Evolutionary conservation across 2,888 invertebrate species (phyloP), one percentile per base, ranked within the genome.

Genomic region (Heliconius cydno): DNA sequence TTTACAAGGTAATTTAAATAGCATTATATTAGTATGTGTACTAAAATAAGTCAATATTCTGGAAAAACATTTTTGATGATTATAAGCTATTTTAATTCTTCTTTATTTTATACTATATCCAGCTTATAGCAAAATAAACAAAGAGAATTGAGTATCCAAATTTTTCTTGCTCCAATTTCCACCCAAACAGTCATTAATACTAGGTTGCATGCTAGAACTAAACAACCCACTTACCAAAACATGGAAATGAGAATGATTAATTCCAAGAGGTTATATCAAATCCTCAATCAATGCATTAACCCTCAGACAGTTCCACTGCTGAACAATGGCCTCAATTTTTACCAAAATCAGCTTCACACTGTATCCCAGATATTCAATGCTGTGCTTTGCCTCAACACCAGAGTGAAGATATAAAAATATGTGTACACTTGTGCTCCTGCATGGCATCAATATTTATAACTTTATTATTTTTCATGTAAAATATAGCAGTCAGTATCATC

Each of bases 1-100:
- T 99, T 6, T 97, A 95, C 78, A 95, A 96, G 90, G 96, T 94
- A 65, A 41, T 15, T 75, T 65, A 22, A 22, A 10, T 4, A n/a
- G 5, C 22, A 30, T 38, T 12, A 13, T 70, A 25, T 70, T 7
- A 25, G 25, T 25, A 38, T 15, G 19, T 52, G 19, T 52, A 52
- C 52, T 52, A 52, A 52, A 6, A 52, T 52, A 19, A 52, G 52
- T 52, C 1, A 52, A 19, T 15, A 52, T 19, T 52, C 52, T 19
- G 52, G 5, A 6, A 52, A 52, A 52, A 46, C 4, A n/a, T n/a
- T 34, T 71, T 25, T 22, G 73, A 57, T 7, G 15, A 57, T 22
- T 57, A n/a, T 22, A 57, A 57, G 10, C 22, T 57, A 57, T 57
- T 57, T n/a, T 57, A 6, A 7, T 57, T 19, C 13, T 57, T 57